Conservation (phyloP, 2,797 vertebrate species). For the Carapus acus region DNA sequence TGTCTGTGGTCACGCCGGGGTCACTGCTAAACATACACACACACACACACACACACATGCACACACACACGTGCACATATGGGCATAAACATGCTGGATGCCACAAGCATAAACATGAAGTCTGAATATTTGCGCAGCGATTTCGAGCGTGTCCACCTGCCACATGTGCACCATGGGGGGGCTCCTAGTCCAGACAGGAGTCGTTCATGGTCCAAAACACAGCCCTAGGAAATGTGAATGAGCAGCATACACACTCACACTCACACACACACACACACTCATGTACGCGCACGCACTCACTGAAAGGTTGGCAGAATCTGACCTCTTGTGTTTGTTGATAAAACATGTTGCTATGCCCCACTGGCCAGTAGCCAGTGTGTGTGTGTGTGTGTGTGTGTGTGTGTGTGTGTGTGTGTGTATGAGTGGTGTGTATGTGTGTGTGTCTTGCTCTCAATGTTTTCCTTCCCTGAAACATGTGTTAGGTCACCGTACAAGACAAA, state of each 20-base stretch:
- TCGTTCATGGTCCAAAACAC: no score
- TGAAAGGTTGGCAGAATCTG: constrained; percentile 7
- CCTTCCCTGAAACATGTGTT: constrained; percentile 12
- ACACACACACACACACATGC: not conserved
- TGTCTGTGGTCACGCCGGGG: constrained; percentile 15
- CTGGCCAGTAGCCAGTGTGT: constrained; percentile 12
- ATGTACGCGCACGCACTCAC: constrained; percentile 1
- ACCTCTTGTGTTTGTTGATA: constrained; percentile 34
- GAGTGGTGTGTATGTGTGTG: constrained; percentile 31
- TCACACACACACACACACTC: not conserved
- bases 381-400: constrained; percentile 25
- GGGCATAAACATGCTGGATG: not conserved
- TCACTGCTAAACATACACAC: constrained; percentile 16
- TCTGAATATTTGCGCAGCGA: constrained; percentile 1
- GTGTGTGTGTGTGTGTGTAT: constrained; percentile 5
- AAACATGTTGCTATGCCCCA: constrained; percentile 22
- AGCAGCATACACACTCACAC: not conserved
- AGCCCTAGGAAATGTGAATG: no score
- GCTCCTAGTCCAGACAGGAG: no score
- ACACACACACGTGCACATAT: constrained; percentile 6
- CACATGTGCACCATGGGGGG: constrained; percentile 1
- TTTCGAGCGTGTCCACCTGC: constrained; percentile 1
- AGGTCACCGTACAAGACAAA: constrained; percentile 30
- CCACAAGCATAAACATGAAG: constrained; percentile 15
- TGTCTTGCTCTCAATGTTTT: constrained; percentile 30